Evolutionary conservation across 1,140 invertebrate species (phyloP).

Genomic region (Drosophila simulans): DNA sequence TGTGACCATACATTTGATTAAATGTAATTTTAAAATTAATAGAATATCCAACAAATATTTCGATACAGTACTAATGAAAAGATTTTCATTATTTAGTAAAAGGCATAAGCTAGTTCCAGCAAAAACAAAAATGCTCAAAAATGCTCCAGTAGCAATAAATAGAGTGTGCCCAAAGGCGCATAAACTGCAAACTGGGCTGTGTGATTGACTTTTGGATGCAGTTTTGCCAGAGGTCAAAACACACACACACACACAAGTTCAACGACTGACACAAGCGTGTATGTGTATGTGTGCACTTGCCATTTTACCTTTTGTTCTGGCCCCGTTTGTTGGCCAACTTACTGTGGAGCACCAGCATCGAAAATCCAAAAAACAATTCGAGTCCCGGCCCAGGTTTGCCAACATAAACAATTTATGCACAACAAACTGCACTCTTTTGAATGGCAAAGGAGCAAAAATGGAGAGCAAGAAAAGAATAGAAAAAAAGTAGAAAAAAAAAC

Average conservation of each 20-base stretch:
- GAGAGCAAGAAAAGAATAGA: background rate
- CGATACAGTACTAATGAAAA: no score
- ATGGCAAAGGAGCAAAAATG: constrained; percentile 12
- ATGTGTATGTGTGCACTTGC: constrained; percentile 63
- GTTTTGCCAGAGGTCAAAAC: constrained; percentile 43
- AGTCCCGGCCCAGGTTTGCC: constrained; percentile 7
- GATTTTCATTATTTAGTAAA: no score
- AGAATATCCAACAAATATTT: no score
- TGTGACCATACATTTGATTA: no score
- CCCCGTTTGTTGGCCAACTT: constrained; percentile 12
- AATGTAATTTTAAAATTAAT: no score
- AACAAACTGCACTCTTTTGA: constrained; percentile 57
- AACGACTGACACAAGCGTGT: constrained; percentile 76
- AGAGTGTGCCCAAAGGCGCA: background rate
- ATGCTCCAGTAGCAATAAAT: no score
- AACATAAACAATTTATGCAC: constrained; percentile 79
- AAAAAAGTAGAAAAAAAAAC: background rate
- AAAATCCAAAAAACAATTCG: constrained; percentile 34
- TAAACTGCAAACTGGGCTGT: background rate
- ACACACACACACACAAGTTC: constrained; percentile 54
- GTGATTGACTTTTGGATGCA: constrained; percentile 15
- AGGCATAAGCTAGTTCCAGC: no score
- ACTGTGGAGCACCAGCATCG: constrained; percentile 14
- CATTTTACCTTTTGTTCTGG: constrained; percentile 53
- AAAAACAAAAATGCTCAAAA: no score